A percentile compares a stretch with the other conserved stretches of the same genome.
Evolutionary conservation across 2,797 vertebrate genomes (phyloP).

Genomic region (Ptychadena robeensis): DNA sequence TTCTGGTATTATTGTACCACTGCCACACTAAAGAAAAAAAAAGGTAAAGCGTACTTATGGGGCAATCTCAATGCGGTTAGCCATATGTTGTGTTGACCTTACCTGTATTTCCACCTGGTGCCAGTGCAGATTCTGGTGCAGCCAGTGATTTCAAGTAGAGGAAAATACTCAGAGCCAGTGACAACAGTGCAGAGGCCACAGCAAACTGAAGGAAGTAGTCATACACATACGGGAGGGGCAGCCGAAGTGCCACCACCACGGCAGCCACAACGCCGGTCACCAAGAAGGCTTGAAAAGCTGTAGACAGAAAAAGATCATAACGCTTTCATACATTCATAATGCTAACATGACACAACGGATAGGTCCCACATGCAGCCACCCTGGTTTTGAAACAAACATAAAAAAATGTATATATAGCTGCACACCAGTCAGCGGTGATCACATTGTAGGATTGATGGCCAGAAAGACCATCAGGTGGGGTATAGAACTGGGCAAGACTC

Average conservation of each 20-base stretch:
- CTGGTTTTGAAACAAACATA: too few species aligned
- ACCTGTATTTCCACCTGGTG: conserved; percentile 89
- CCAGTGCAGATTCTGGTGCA: conserved; percentile 78
- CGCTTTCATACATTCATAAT: too few species aligned
- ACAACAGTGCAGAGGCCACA: conserved; percentile 71
- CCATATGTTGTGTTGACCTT: neutral
- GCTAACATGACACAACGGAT: too few species aligned
- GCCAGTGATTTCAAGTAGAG: conserved; percentile 84
- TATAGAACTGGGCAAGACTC: too few species aligned
- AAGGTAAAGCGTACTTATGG: too few species aligned
- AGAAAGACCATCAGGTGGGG: too few species aligned
- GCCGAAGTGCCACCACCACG: conserved; percentile 70
- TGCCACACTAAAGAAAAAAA: too few species aligned
- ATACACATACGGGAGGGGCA: conserved; percentile 79
- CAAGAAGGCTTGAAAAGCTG: conserved; percentile 83
- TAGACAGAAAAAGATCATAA: conserved; percentile 18
- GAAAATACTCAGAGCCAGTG: conserved; percentile 81
- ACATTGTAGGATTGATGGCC: too few species aligned
- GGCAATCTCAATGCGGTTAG: too few species aligned
- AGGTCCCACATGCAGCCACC: too few species aligned
- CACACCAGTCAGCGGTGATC: too few species aligned
- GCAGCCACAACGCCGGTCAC: conserved; percentile 74
- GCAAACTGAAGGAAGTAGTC: conserved; percentile 84
- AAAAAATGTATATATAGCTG: too few species aligned
- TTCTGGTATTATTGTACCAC: neutral